Evolutionary conservation across 2,888 invertebrate species (phyloP), one percentile per base, ranked within the genome.

Genomic region (Drosophila bunnanda): DNA sequence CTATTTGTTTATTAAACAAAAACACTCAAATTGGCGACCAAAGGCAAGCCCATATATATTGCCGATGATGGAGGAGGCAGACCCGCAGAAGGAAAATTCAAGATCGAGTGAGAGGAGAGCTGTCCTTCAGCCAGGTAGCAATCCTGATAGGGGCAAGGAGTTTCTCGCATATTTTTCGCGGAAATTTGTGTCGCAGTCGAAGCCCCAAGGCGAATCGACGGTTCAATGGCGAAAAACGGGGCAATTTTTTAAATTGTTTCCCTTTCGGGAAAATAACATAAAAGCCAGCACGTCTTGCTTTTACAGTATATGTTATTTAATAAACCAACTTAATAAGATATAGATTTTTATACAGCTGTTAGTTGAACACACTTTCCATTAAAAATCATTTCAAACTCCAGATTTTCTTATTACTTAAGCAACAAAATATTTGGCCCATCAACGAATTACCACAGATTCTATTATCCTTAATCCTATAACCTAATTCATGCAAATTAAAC

Each of bases 1-100:
- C 71, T 86, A 80, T 86, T 88, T 84, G 84, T 79, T 88, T 82
- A 84, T 76, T 82, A 79, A 88, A 84, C 77, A 83, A 83, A 80
- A 84, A 76, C 84, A 80, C 80, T 80, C 41, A 78, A 88, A 78
- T 80, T 78, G 69, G 58, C 68, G 55, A 59, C 67, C 71, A 55
- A 48, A 44, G 72, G 77, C 88, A 88, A 80, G 86, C 85, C 86
- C 86, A 80, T 69, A 66, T 68, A 55, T 68, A 55, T 36, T 48
- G 65, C 15, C 32, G 17, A 28, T 25, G 39, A 20, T 39, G 17
- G 43, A 69, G 54, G 3, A 30, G 15, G 10, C 10, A 30, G 15
- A 13, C 7, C 39, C 36, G 22, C 22, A 9, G 39, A 41, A 61
- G 57, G 34, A 58, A 69, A 12, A 52, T 41, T 46, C 44, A 56